Evolutionary conservation across 2,888 invertebrate genomes (phyloP).

Genomic region (Athrips mouffetella): DNA sequence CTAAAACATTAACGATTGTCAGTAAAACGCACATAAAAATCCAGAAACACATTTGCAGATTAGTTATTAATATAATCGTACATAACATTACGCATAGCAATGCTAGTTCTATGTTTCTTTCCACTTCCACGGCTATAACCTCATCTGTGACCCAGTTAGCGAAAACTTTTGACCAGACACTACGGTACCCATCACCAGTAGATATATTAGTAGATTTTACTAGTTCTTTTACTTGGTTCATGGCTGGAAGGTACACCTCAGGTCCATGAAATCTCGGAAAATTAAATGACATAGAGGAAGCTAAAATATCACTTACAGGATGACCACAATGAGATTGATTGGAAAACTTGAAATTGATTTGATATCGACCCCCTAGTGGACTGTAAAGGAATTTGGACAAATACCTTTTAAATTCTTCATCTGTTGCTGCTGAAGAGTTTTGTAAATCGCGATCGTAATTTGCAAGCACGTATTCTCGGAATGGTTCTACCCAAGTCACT

Average conservation of each 20-base stretch:
- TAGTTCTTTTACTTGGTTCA: slow-evolving; percentile 80
- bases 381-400: slow-evolving; percentile 85
- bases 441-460: slow-evolving; percentile 72
- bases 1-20: slow-evolving; percentile 85
- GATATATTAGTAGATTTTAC: slow-evolving; percentile 78
- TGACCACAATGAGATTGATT: slow-evolving; percentile 80
- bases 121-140: slow-evolving; percentile 85
- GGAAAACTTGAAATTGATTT: slow-evolving; percentile 82
- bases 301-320: slow-evolving; percentile 76
- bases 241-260: slow-evolving; percentile 84
- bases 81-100: slow-evolving; percentile 88
- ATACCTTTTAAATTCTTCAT: slow-evolving; percentile 78
- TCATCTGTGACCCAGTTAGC: slow-evolving; percentile 89
- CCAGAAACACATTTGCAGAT: slow-evolving; percentile 87
- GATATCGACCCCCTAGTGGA: slow-evolving; percentile 82
- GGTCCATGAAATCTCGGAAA: slow-evolving; percentile 80
- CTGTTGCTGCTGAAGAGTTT: slow-evolving; percentile 68
- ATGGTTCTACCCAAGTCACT: slow-evolving; percentile 82
- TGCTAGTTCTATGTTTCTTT: slow-evolving; percentile 86
- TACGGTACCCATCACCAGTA: slow-evolving; percentile 79
- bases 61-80: slow-evolving; percentile 85
- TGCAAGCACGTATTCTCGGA: slow-evolving; percentile 78
- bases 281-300: slow-evolving; percentile 81
- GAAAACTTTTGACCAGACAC: slow-evolving; percentile 85
- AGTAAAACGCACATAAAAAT: slow-evolving; percentile 86